Base-by-base conservation (phyloP, 2,888 invertebrate species). In the Vanessa cardui region DNA sequence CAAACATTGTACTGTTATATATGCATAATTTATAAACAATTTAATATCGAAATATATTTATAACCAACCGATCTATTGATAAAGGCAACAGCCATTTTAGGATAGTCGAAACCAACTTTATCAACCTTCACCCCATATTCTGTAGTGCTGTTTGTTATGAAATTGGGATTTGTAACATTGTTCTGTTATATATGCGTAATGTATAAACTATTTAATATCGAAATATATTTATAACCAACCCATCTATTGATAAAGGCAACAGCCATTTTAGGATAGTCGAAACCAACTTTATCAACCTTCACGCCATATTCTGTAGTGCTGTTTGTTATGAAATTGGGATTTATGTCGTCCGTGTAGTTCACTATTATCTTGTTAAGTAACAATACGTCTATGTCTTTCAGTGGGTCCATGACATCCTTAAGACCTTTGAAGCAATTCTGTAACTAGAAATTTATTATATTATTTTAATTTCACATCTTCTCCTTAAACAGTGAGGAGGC, bases 41-140 rank as follows among this genome's bases (percentile, higher is more conserved):
- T n/a, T n/a, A n/a, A 12, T 39, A n/a, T 39, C n/a, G n/a, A n/a
- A 39, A 39, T 39, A 12, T 12, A 39, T 4, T 9, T 12, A 39
- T 12, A 39, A 39, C 80, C 76, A 72, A 89, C 89, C 78, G 77
- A 77, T 66, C 72, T 76, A 70, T 89, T 89, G 1, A 89, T 82
- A 70, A 78, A 83, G 4, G 71, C n/a, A 0, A 73, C 68, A 0
- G 85, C 83, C 3, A 77, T 64, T 3, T 59, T 69, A 1, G 83
- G 83, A 39, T 76, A 78, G 12, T 78, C 71, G 64, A 83, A 88
- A 0, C 83, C 80, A 3, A 87, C 77, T 73, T 78, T 83, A 0
- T 83, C 81, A 0, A 86, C 80, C n/a, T 74, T 71, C 0, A 87
- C 80, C 2, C 86, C 87, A 61, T 73, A 83, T 1, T 71, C 33